These are phyloP conservation scores for Nymphalis urticae DNA, from an alignment of 2,888 invertebrate species.

Conservation along the genomic window DNA sequence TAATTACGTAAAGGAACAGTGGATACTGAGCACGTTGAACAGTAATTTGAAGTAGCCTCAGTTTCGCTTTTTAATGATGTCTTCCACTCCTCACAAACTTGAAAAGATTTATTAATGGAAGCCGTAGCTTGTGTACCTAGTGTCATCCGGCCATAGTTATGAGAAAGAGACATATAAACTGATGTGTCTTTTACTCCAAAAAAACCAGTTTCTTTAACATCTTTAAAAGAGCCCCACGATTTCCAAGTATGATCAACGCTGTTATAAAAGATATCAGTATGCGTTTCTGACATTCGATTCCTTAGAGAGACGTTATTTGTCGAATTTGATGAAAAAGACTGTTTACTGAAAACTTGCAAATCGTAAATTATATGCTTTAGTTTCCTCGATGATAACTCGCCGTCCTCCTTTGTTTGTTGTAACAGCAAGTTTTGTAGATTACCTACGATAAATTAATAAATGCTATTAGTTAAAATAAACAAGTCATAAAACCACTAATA, in stretches of 20 bases:
- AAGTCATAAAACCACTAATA: not conserved
- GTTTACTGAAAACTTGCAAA: slow-evolving; percentile 4
- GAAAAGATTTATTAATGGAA: slow-evolving; percentile 72
- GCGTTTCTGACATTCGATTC: slow-evolving; percentile 4
- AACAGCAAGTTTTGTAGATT: slow-evolving; percentile 56
- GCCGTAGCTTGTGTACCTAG: slow-evolving; percentile 74
- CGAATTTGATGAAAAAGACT: slow-evolving; percentile 20
- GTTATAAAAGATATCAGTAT: not conserved
- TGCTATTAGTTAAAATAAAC: slow-evolving; percentile 18
- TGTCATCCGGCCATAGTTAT: slow-evolving; percentile 48
- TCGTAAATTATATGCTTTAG: slow-evolving; percentile 33
- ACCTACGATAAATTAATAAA: slow-evolving; percentile 66
- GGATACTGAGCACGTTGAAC: slow-evolving; percentile 46
- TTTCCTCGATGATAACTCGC: slow-evolving; percentile 40
- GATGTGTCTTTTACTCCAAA: slow-evolving; percentile 56
- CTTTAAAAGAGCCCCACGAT: slow-evolving; percentile 14
- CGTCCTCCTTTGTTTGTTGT: slow-evolving; percentile 56
- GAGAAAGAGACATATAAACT: slow-evolving; percentile 63
- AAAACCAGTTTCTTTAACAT: slow-evolving; percentile 27
- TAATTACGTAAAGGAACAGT: slow-evolving; percentile 38
- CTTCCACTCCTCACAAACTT: slow-evolving; percentile 46
- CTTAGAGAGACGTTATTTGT: slow-evolving; percentile 2
- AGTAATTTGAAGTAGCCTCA: slow-evolving; percentile 41
- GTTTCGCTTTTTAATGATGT: slow-evolving; percentile 23
- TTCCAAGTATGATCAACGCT: slow-evolving; percentile 7